These are phyloP conservation scores for Anadara kagoshimensis DNA, from an alignment of 1,140 invertebrate genomes.

Conservation along the genomic window DNA sequence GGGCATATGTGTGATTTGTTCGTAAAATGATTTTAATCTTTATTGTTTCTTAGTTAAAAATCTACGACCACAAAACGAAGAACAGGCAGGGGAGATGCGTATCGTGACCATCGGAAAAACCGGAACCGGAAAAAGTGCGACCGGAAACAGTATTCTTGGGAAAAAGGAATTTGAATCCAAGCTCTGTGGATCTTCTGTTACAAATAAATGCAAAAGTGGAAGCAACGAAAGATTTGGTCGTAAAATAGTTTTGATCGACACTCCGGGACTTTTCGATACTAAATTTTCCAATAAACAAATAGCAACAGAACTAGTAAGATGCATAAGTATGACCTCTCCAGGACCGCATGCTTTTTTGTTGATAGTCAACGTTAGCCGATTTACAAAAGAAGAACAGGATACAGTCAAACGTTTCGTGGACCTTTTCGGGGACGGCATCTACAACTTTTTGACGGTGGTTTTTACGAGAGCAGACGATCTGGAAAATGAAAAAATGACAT, in stretches of 20 bases:
- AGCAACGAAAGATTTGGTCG: not conserved
- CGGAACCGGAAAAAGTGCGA: slow-evolving; percentile 44
- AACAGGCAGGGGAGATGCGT: slow-evolving; percentile 9
- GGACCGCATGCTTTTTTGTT: slow-evolving; percentile 39
- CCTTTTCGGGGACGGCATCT: too few relatives aligned
- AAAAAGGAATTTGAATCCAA: slow-evolving; percentile 4
- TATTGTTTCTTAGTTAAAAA: too few relatives aligned
- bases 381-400: too few relatives aligned
- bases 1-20: too few relatives aligned
- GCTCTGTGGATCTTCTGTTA: not conserved
- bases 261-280: slow-evolving; percentile 35
- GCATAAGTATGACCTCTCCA: slow-evolving; percentile 31
- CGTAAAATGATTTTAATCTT: too few relatives aligned
- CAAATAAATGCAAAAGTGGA: not conserved
- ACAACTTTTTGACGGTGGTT: too few relatives aligned
- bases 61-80: too few relatives aligned
- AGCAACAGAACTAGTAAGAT: slow-evolving; percentile 20
- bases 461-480: too few relatives aligned
- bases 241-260: slow-evolving; percentile 29
- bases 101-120: slow-evolving; percentile 41
- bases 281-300: slow-evolving; percentile 15
- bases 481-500: too few relatives aligned
- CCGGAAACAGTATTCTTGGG: slow-evolving; percentile 45
- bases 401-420: too few relatives aligned
- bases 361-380: slow-evolving; percentile 4